These are phyloP conservation scores for Spialia ferax DNA, from an alignment of 2,888 invertebrate genomes.

Conservation along the genomic window DNA sequence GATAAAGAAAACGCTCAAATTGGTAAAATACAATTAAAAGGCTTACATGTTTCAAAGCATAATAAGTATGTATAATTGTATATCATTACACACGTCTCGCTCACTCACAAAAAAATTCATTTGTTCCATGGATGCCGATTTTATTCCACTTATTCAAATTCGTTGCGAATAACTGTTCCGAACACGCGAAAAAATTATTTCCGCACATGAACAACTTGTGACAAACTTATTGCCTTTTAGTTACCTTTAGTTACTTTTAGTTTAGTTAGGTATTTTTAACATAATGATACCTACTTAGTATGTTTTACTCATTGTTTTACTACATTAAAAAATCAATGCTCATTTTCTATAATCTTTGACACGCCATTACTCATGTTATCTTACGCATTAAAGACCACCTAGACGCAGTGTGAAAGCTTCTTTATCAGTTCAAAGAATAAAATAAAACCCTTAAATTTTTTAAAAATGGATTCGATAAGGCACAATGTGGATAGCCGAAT, in stretches of 20 bases:
- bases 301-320: background rate
- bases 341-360: conserved; percentile 15
- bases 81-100: no score
- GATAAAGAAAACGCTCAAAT: background rate
- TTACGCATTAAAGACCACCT: conserved; percentile 64
- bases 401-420: conserved; percentile 47
- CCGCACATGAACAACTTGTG: conserved; percentile 43
- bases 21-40: background rate
- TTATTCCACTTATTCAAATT: conserved; percentile 45
- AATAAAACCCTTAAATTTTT: conserved; percentile 41
- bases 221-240: conserved; percentile 4
- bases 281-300: background rate
- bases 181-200: conserved; percentile 40
- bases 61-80: conserved; percentile 5
- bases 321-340: background rate
- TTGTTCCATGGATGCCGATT: conserved; percentile 45
- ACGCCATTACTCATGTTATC: conserved; percentile 41
- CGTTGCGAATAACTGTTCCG: conserved; percentile 46
- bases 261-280: background rate
- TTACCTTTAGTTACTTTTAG: no score
- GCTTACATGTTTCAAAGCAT: conserved; percentile 9
- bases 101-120: conserved; percentile 48
- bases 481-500: conserved; percentile 33
- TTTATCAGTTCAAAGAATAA: conserved; percentile 50
- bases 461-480: conserved; percentile 42